These are phyloP conservation scores for Notospermus geniculatus DNA, from an alignment of 1,140 invertebrate species.

Conservation along the genomic window DNA sequence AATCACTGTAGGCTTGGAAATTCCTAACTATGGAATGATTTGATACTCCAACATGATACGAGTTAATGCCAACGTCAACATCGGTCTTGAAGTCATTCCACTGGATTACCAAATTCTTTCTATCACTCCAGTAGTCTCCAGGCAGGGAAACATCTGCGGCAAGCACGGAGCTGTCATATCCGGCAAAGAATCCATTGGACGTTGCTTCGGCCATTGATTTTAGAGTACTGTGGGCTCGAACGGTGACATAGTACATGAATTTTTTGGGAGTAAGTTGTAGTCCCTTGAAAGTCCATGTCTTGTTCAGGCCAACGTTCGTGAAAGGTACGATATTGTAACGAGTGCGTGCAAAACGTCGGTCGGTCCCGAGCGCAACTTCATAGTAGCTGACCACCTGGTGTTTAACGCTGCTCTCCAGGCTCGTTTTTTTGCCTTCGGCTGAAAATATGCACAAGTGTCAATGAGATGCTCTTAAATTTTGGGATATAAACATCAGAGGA, in stretches of 20 bases:
- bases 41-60: constrained; percentile 34
- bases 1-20: too few relatives aligned
- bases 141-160: constrained; percentile 3
- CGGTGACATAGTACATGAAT: constrained; percentile 40
- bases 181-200: constrained; percentile 41
- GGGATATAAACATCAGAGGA: too few relatives aligned
- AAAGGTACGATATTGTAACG: constrained; percentile 38
- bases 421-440: too few relatives aligned
- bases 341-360: constrained; percentile 37
- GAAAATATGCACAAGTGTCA: too few relatives aligned
- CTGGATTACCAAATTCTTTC: constrained; percentile 20
- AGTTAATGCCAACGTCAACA: constrained; percentile 27
- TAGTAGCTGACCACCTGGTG: constrained; percentile 32
- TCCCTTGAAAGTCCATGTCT: constrained; percentile 31
- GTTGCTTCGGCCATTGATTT: constrained; percentile 29
- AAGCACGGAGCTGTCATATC: constrained; percentile 26
- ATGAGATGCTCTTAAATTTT: too few relatives aligned
- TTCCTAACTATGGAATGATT: constrained; percentile 20
- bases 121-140: constrained; percentile 16
- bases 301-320: constrained; percentile 33
- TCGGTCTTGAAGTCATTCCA: constrained; percentile 31
- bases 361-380: constrained; percentile 40
- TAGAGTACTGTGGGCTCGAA: constrained; percentile 32
- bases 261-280: constrained; percentile 27
- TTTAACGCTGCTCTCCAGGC: too few relatives aligned